Conservation (phyloP, 2,888 invertebrate genomes). For the Clepsis dumicolana region DNA sequence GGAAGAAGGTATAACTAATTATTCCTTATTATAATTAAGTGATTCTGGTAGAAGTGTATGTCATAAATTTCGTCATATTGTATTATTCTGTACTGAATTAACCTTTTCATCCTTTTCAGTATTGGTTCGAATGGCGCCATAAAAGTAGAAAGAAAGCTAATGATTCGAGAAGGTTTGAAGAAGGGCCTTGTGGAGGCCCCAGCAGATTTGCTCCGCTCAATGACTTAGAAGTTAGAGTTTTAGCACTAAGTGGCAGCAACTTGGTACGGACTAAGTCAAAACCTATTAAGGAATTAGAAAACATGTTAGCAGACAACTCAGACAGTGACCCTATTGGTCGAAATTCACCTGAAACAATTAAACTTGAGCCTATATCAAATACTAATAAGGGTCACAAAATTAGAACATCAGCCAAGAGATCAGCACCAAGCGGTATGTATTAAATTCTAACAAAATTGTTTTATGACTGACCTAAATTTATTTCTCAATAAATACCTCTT, state of each 20-base stretch:
- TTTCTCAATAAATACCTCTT: neutral
- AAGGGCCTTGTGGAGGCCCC: slow-evolving; percentile 56
- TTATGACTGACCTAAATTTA: neutral
- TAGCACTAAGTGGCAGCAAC: slow-evolving; percentile 68
- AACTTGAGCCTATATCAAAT: slow-evolving; percentile 28
- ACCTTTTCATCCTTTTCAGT: slow-evolving; percentile 58
- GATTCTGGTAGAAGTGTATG: neutral
- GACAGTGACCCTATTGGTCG: slow-evolving; percentile 60
- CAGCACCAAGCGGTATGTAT: slow-evolving; percentile 46
- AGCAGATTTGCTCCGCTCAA: slow-evolving; percentile 69
- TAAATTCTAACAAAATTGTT: neutral
- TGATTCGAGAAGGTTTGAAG: slow-evolving; percentile 62
- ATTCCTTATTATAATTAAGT: neutral
- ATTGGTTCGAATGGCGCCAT: slow-evolving; percentile 80
- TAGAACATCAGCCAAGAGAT: slow-evolving; percentile 16
- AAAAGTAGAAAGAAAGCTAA: slow-evolving; percentile 77
- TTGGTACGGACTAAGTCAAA: slow-evolving; percentile 53
- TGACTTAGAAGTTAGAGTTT: slow-evolving; percentile 73
- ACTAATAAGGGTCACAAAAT: slow-evolving; percentile 18
- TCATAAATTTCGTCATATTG: neutral
- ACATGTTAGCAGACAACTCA: slow-evolving; percentile 65
- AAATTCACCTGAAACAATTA: slow-evolving; percentile 31
- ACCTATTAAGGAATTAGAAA: slow-evolving; percentile 61
- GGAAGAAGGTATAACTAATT: slow-evolving; percentile 69
- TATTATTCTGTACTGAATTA: neutral